Conservation (phyloP, 2,797 vertebrate species). For the Eremophila alpestris region DNA sequence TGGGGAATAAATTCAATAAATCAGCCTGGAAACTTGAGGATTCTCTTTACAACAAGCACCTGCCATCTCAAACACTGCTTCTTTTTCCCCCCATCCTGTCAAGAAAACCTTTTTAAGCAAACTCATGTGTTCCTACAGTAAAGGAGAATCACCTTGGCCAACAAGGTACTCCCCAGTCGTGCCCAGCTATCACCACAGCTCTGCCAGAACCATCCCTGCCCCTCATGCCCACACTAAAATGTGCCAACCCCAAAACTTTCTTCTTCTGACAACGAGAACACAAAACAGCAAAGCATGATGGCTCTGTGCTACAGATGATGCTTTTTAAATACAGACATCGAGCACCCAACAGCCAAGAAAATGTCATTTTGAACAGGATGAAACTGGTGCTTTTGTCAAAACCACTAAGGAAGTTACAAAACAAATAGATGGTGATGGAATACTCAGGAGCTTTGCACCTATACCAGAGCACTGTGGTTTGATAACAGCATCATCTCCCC, state of each 20-base stretch:
- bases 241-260: neutral
- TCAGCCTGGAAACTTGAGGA: neutral
- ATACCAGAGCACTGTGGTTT: neutral
- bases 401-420: neutral
- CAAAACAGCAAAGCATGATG: neutral
- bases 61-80: neutral
- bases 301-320: neutral
- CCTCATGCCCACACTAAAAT: neutral
- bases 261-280: neutral
- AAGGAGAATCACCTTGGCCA: neutral
- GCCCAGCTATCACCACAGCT: accelerated
- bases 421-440: neutral
- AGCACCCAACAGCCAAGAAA: neutral
- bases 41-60: neutral
- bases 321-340: neutral
- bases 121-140: accelerated
- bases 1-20: neutral
- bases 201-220: neutral
- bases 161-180: neutral
- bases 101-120: neutral
- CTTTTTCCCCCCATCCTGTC: neutral
- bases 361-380: neutral
- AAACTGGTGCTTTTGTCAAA: neutral
- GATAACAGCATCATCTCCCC: neutral
- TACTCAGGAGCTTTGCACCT: neutral